Evolutionary conservation across 2,888 invertebrate genomes (phyloP).

Genomic region (Sepioteuthis lessoniana): DNA sequence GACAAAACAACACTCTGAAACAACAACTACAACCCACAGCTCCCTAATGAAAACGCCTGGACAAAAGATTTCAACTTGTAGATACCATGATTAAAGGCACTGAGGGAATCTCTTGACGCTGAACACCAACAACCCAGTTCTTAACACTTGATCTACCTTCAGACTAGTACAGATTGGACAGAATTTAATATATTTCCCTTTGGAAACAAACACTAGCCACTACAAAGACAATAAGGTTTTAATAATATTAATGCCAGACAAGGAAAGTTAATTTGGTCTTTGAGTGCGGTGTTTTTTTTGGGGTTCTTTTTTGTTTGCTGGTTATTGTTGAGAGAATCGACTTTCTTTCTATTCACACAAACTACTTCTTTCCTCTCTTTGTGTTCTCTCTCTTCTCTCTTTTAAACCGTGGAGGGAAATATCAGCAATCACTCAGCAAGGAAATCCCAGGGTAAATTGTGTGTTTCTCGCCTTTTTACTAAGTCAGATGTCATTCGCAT

Average conservation of each 20-base stretch:
- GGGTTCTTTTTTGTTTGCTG: neutral
- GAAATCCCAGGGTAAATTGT: no score
- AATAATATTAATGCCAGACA: conserved; percentile 1
- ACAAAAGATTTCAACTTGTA: neutral
- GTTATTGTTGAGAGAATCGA: neutral
- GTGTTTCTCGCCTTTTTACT: neutral
- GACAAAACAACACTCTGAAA: neutral
- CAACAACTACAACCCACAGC: neutral
- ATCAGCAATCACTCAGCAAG: no score
- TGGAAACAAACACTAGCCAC: neutral
- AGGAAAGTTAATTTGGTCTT: conserved; percentile 1
- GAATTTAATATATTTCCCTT: conserved; percentile 6
- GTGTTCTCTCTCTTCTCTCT: neutral
- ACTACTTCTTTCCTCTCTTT: neutral
- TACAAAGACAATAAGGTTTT: conserved; percentile 21
- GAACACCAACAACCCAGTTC: neutral
- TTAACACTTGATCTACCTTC: neutral
- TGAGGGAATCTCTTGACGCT: neutral
- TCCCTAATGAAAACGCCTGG: neutral
- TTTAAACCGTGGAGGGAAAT: neutral
- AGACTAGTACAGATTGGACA: neutral
- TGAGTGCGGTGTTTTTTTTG: neutral
- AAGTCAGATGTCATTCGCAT: neutral
- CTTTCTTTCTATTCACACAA: neutral
- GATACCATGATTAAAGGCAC: neutral